phyloP scores from a whole-genome alignment of 2,888 invertebrate species.

The Ophion slaviceki region DNA sequence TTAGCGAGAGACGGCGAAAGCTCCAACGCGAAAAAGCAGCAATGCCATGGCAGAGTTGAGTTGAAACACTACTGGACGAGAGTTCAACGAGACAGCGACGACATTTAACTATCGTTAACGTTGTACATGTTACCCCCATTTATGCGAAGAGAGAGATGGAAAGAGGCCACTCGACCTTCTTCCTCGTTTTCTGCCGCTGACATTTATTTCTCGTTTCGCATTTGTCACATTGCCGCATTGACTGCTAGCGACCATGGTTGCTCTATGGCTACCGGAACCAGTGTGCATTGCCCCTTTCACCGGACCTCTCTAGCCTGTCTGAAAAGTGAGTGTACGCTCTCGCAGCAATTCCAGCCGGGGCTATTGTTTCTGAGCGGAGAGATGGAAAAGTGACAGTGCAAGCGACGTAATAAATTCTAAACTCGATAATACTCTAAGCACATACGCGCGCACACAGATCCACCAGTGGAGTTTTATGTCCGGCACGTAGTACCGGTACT shows the following conservation, averaged over 20 bases:
- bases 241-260: not conserved
- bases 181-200: slow-evolving; percentile 38
- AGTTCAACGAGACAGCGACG: slow-evolving; percentile 20
- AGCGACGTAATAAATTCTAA: slow-evolving; percentile 52
- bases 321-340: slow-evolving; percentile 31
- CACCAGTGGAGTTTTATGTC: slow-evolving; percentile 28
- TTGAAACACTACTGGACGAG: not conserved
- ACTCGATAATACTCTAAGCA: slow-evolving; percentile 45
- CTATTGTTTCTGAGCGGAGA: slow-evolving; percentile 55
- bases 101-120: slow-evolving; percentile 61
- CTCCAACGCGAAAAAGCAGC: not conserved
- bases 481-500: not conserved
- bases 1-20: slow-evolving; percentile 49
- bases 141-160: slow-evolving; percentile 4
- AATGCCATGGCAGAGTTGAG: not conserved
- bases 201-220: slow-evolving; percentile 61
- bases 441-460: not conserved
- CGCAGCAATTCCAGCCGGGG: slow-evolving; percentile 48
- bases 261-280: not conserved
- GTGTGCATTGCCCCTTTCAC: not conserved
- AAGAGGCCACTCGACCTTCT: slow-evolving; percentile 35
- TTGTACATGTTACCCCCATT: slow-evolving; percentile 52
- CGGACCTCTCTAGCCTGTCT: not conserved
- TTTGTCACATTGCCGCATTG: slow-evolving; percentile 56
- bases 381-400: slow-evolving; percentile 43